phyloP scores from a whole-genome alignment of 2,113 vertebrate species.

The Hemicordylus capensis region DNA sequence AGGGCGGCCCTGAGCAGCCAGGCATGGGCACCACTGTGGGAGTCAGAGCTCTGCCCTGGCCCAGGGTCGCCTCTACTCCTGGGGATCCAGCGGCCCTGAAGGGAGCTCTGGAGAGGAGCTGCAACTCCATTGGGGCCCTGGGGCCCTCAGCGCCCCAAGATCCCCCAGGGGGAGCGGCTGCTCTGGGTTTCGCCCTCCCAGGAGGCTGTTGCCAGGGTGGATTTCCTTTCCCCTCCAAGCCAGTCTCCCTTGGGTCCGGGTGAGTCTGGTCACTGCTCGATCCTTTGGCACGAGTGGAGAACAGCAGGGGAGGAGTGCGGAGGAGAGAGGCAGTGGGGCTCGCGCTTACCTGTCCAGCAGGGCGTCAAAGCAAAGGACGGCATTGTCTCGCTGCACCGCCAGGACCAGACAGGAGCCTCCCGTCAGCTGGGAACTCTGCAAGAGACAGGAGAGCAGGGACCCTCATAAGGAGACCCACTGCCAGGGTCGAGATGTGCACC shows the following conservation, averaged over 20 bases:
- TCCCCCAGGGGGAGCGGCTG: neutral
- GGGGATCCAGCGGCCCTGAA: too few species aligned
- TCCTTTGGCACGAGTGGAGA: neutral
- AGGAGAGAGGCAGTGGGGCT: accelerated
- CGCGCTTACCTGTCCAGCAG: conserved; percentile 72
- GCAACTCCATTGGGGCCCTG: too few species aligned
- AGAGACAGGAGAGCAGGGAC: conserved; percentile 23
- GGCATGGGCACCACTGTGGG: too few species aligned
- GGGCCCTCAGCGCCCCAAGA: too few species aligned
- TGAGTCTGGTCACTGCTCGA: neutral
- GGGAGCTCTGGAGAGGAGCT: too few species aligned
- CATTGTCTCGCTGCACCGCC: conserved; percentile 65
- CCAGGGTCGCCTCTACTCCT: too few species aligned
- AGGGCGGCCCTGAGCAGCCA: too few species aligned
- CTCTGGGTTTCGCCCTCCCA: neutral
- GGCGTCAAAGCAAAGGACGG: conserved; percentile 54
- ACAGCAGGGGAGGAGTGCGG: neutral
- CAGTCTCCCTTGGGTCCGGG: neutral
- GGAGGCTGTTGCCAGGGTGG: neutral
- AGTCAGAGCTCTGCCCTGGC: too few species aligned
- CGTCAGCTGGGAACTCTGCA: conserved; percentile 55
- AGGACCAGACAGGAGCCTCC: conserved; percentile 69
- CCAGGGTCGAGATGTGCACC: conserved; percentile 1
- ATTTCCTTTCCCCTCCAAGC: neutral
- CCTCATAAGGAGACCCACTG: neutral